Evolutionary conservation across 2,797 vertebrate species (phyloP), one percentile per base, ranked within the genome.

Genomic region (Aulostomus chinensis): DNA sequence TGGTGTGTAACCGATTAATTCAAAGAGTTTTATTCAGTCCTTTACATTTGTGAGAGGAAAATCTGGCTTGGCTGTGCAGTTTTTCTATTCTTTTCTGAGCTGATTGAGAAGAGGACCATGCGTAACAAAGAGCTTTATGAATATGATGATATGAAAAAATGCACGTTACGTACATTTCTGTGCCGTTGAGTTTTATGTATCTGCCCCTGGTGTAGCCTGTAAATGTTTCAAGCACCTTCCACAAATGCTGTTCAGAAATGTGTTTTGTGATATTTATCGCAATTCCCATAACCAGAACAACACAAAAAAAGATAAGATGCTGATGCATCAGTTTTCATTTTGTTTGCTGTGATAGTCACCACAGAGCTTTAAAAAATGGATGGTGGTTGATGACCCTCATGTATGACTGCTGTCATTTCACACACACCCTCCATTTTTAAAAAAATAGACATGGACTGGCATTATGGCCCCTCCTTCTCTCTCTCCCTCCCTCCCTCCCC

Each of bases 401-500:
- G 12, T 36, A 29, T 20, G 12, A 41, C 41, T 30, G 5, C 2
- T 34, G 8, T 3, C 7, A 39, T 54, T 37, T 56, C 49, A 47
- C 20, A 22, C 14, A n/a, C 4, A 16, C n/a, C 21, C 7, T 48
- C 33, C 51, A 17, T 47, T 35, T 57, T 67, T 59, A 45, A 24
- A 50, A 12, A 60, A 58, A 57, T 2, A 1, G 32, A 66, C 18
- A 43, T 42, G 7, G 5, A 55, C 50, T 9, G 29, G 14, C 18
- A 42, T 48, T 49, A 29, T 22, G 26, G 16, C n/a, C 2, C 10
- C 29, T 36, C 69, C 55, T 13, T 11, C 12, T 9, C 8, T 15
- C 11, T 45, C 32, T 48, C 52, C 65, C 25, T 48, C 45, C 48
- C n/a, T n/a, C n/a, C 24, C 11, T 45, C 32, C 45, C 52, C 65